Evolutionary conservation across 2,888 invertebrate species (phyloP).

Genomic region (Drosophila leonis): DNA sequence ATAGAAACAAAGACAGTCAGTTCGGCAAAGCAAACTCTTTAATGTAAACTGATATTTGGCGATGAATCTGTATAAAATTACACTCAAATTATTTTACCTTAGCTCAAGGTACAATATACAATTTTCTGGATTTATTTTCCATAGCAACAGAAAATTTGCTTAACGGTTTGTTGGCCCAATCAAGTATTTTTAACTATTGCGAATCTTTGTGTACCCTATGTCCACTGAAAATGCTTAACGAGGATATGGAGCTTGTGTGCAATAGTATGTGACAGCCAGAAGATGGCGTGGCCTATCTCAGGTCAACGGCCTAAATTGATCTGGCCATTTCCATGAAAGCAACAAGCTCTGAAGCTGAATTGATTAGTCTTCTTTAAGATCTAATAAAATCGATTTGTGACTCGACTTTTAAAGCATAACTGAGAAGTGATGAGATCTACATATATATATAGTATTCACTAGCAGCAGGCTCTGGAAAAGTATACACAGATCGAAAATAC

Average conservation of each 20-base stretch:
- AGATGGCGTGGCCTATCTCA: background rate
- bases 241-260: background rate
- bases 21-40: background rate
- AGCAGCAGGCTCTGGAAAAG: too few relatives aligned
- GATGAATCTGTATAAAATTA: background rate
- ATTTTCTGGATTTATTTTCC: constrained; percentile 5
- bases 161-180: constrained; percentile 45
- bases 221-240: background rate
- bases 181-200: constrained; percentile 23
- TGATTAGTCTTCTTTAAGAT: too few relatives aligned
- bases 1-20: background rate
- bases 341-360: too few relatives aligned
- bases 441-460: too few relatives aligned
- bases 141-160: constrained; percentile 12
- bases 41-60: background rate
- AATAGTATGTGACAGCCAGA: background rate
- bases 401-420: too few relatives aligned
- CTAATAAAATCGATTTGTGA: too few relatives aligned
- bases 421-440: too few relatives aligned
- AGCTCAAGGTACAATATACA: background rate
- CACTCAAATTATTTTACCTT: background rate
- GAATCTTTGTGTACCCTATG: constrained; percentile 50
- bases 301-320: too few relatives aligned
- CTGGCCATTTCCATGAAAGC: too few relatives aligned
- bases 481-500: too few relatives aligned